phyloP scores from a whole-genome alignment of 1,140 invertebrate genomes.

The Polypedilum pembai region DNA sequence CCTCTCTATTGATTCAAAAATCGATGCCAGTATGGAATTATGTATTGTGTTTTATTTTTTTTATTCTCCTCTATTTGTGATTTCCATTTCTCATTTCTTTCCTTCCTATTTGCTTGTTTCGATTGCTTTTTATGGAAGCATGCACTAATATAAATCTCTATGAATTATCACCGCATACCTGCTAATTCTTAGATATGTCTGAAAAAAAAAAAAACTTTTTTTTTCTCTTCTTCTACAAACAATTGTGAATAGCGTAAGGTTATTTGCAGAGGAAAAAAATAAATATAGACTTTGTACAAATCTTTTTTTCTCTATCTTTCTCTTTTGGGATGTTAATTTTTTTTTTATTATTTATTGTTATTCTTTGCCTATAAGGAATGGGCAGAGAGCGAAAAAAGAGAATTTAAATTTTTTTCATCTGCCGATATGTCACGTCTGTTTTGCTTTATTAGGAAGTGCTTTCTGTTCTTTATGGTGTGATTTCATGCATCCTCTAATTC shows the following conservation, averaged over 20 bases:
- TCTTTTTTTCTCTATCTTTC: not conserved
- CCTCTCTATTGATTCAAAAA: not conserved
- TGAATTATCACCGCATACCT: slow-evolving; percentile 26
- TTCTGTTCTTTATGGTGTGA: not conserved
- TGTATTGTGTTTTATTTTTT: not conserved
- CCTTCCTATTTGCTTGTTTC: not conserved
- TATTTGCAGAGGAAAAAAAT: not conserved
- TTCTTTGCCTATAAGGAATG: not conserved
- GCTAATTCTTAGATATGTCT: slow-evolving; percentile 21
- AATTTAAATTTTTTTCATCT: not conserved
- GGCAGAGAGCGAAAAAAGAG: not conserved
- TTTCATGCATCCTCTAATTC: not conserved
- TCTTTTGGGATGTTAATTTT: slow-evolving; percentile 13
- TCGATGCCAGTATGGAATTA: not conserved
- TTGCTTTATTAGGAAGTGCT: not conserved
- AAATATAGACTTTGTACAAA: not conserved
- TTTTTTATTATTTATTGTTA: not conserved
- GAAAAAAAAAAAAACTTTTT: not conserved
- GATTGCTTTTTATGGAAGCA: not conserved
- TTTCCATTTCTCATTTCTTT: slow-evolving; percentile 8
- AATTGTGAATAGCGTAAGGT: not conserved
- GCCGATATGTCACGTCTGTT: not conserved
- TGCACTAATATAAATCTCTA: slow-evolving; percentile 18
- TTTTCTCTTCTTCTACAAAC: not conserved
- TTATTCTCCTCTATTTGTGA: not conserved